Base-by-base conservation (phyloP, 1,140 invertebrate genomes). In the Armadillidium nasatum region DNA sequence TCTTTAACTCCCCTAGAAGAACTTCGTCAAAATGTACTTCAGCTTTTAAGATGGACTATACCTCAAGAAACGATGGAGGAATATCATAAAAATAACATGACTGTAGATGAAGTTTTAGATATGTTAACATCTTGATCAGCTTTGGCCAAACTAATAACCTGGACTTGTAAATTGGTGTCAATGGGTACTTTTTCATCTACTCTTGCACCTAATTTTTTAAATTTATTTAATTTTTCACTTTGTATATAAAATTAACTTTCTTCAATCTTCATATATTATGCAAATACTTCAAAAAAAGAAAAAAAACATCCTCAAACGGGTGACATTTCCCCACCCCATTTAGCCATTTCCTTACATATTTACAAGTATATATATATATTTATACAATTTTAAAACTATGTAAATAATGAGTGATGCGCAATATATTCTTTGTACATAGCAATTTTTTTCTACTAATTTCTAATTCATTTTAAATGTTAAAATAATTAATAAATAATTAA, bases 41-140 rank as follows among this genome's bases (percentile, higher is more conserved):
- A 79, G 19, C 78, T 81, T 4, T 74, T 81, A 68, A 76, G 79
- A 70, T 81, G 80, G 80, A 81, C 80, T 9, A 79, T 81, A 10
- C 80, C 80, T 13, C 73, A 77, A 43, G 80, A 81, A 19, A 79
- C 77, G n/a, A 79, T 81, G 80, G 78, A 81, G 54, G 78, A 81
- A 54, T 79, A 79, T 44, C 78, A 80, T 74, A 75, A 76, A 22
- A 80, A 81, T 60, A 79, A 77, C 74, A 79, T 78, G 76, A 81
- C 80, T 19, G 80, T 81, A 0, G 80, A 81, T 44, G 80, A 81
- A 45, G 79, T 81, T 9, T 72, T 81, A 0, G 80, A 81, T 71
- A 80, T 79, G 78, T 74, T 81, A 4, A 80, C 80, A 10, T 74
- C 78, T 73, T 81, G 76, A 73, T 74, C 19, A 3, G 11, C 19